Evolutionary conservation across 2,888 invertebrate genomes (phyloP), one percentile per base, ranked within the genome.

Genomic region (Troilus luridus): DNA sequence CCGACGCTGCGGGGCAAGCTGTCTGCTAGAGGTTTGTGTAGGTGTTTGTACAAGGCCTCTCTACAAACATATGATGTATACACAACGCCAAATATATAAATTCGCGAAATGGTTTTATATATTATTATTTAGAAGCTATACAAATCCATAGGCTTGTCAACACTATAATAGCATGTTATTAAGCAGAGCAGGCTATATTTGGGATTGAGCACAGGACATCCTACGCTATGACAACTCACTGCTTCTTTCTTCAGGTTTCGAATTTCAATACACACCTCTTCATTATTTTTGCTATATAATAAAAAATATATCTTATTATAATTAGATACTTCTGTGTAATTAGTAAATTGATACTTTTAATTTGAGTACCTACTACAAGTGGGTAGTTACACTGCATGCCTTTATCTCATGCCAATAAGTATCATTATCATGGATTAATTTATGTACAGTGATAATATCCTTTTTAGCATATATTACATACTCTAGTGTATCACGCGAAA

Each of bases 21-120:
- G 72, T 77, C 72, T 77, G 72, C 12, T 1, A 9, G 72, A 0
- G 17, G 72, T 41, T 7, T 41, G 72, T 41, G 72, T 77, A 19
- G 72, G 72, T 77, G 72, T 77, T 41, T 27, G 41, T 41, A 27
- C 41, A 77, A 77, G 72, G 72, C 41, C 41, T 77, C 72, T 77
- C 17, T 7, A 77, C 21, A 77, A 77, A 77, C 72, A 77, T 67
- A 67, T 77, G 8, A 67, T 67, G 24, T 67, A 24, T 67, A 67
- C 67, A 64, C 67, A 67, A 67, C 12, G 24, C 24, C 12, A 1
- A 67, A 24, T 24, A 19, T 77, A 67, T 67, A 67, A 67, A 67
- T 24, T 17, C 72, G 8, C 14, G 14, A 77, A 8, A 5, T 77
- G 41, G 27, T 77, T 77, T 19, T 77, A 21, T 21, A 21, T 41